Conservation (phyloP, 2,797 vertebrate genomes). For the Takifugu ocellatus region DNA sequence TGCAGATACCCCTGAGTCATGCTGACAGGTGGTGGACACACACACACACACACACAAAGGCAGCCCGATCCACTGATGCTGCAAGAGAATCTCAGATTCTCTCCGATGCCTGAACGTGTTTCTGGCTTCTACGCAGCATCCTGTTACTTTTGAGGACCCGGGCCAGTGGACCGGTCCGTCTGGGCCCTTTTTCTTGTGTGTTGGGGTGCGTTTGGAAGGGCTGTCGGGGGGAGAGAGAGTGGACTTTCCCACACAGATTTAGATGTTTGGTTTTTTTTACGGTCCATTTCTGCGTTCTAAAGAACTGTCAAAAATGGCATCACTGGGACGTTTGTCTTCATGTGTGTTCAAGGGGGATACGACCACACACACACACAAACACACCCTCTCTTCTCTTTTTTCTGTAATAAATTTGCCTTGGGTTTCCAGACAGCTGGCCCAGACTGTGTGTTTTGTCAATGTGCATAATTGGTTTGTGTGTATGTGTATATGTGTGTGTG, state of each 20-base stretch:
- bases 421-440: slow-evolving; percentile 57
- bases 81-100: slow-evolving; percentile 41
- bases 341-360: slow-evolving; percentile 51
- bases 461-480: slow-evolving; percentile 10
- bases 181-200: background rate
- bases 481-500: slow-evolving; percentile 6
- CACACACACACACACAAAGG: slow-evolving; percentile 19
- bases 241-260: slow-evolving; percentile 53
- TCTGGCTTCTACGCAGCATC: slow-evolving; percentile 22
- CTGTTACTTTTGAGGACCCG: slow-evolving; percentile 21
- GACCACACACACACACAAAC: slow-evolving; percentile 14
- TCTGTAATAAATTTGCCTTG: slow-evolving; percentile 51
- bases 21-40: slow-evolving; percentile 49
- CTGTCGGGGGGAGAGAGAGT: slow-evolving; percentile 34
- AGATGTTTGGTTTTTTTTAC: slow-evolving; percentile 13
- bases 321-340: slow-evolving; percentile 55
- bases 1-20: slow-evolving; percentile 49
- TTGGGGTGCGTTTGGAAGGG: slow-evolving; percentile 1
- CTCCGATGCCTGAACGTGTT: slow-evolving; percentile 36
- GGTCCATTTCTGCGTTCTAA: slow-evolving; percentile 61
- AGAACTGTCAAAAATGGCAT: slow-evolving; percentile 64
- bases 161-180: background rate
- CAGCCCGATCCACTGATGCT: slow-evolving; percentile 16
- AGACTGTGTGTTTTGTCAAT: slow-evolving; percentile 21
- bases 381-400: slow-evolving; percentile 27